Conservation (phyloP, 2,113 vertebrate species). For the Colaptes auratus region DNA sequence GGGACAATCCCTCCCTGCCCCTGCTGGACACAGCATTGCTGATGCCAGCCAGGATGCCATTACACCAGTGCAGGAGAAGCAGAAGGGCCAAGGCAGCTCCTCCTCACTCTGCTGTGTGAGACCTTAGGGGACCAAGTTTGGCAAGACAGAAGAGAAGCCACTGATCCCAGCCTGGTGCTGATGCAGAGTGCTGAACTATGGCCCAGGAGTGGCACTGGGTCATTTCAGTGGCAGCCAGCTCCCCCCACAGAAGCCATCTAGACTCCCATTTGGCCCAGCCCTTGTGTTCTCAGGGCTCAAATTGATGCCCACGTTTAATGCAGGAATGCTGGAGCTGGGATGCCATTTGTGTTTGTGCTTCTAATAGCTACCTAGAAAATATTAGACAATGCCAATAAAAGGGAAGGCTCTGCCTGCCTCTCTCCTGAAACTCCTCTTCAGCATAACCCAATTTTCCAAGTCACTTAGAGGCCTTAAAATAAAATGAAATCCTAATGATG, state of each 20-base stretch:
- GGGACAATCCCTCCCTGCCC: too few relatives aligned
- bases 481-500: slow-evolving; percentile 93
- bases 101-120: fast-evolving
- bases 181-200: neutral
- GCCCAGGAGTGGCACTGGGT: neutral
- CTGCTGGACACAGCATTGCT: too few relatives aligned
- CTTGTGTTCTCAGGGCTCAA: neutral
- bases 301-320: neutral
- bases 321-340: slow-evolving; percentile 32
- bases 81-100: neutral
- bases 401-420: slow-evolving; percentile 79
- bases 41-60: neutral
- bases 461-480: slow-evolving; percentile 86
- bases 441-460: slow-evolving; percentile 90
- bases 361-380: slow-evolving; percentile 75
- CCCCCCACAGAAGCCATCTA: neutral
- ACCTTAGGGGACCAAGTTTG: neutral
- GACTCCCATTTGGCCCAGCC: neutral
- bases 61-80: neutral
- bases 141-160: fast-evolving
- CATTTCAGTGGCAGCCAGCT: neutral
- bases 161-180: neutral
- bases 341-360: slow-evolving; percentile 65
- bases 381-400: slow-evolving; percentile 77
- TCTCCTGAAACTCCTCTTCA: slow-evolving; percentile 76